Base-by-base conservation (phyloP, 2,888 invertebrate genomes). In the Biston betularia region DNA sequence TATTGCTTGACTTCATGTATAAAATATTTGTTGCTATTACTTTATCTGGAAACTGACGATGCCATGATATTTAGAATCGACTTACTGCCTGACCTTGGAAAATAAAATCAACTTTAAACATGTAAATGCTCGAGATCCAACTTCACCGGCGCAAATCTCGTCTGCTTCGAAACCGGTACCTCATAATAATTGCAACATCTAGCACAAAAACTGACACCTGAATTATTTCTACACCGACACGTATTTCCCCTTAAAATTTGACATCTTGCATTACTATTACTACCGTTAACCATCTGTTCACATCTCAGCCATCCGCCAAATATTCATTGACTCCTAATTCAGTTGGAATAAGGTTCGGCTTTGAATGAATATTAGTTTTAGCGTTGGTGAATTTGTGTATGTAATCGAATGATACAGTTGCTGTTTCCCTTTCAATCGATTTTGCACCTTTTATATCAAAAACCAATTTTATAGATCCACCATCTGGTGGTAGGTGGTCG, bases 381-480 rank as follows among this genome's bases (percentile, higher is more conserved):
- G 56, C 44, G 70, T 65, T 69, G 48, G 76, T 70, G 75, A 71
- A 59, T 69, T 69, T 68, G 72, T 70, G 55, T 71, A 74, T 79
- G 78, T 77, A 75, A 75, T 77, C 75, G 70, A 79, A 78, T 79
- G 79, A 76, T 80, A 86, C 86, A 87, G 85, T 87, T 85, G 87
- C 76, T 75, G 82, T 83, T 87, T 87, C 85, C 82, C 85, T 85
- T 85, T 85, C 85, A 78, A 79, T 80, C 76, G 80, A 83, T 82
- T 83, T 84, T 86, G 88, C 89, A 89, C 89, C 88, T 89, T 89
- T 88, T 84, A 75, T 85, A 85, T 85, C 79, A 81, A 78, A 79
- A 78, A 80, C 80, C 81, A 80, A 84, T 82, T 84, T 86, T 80
- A 86, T 86, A 84, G 83, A 83, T 85, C 79, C 73, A 81, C 82